Conservation (phyloP, 2,888 invertebrate genomes). For the Leptinotarsa haldemani region DNA sequence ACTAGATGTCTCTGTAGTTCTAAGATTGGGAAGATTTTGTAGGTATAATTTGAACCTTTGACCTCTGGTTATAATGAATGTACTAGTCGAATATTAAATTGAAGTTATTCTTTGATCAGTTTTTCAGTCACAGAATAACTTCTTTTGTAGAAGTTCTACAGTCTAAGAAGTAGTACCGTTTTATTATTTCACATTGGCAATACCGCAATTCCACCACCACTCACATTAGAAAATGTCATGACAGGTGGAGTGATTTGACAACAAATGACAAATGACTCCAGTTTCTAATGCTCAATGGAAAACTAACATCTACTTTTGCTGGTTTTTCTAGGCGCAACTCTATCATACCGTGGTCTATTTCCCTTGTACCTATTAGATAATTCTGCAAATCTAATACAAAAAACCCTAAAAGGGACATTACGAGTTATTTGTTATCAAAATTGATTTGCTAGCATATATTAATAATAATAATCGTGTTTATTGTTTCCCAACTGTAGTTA, state of each 20-base stretch:
- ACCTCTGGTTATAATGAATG: too few relatives aligned
- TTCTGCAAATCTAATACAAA: constrained; percentile 46
- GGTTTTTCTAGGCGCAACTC: constrained; percentile 73
- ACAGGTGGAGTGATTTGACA: constrained; percentile 32
- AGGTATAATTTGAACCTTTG: too few relatives aligned
- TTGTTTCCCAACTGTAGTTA: too few relatives aligned
- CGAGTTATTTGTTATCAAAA: constrained; percentile 5
- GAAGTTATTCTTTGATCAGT: too few relatives aligned
- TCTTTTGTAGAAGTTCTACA: too few relatives aligned
- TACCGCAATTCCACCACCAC: not conserved
- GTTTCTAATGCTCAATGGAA: constrained; percentile 69
- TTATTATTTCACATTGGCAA: not conserved
- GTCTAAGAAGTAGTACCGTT: too few relatives aligned
- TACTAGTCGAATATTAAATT: too few relatives aligned
- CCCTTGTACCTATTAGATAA: constrained; percentile 43
- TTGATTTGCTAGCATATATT: not conserved
- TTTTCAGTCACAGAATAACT: too few relatives aligned
- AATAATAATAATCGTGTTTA: too few relatives aligned
- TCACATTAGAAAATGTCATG: constrained; percentile 8
- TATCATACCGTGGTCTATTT: constrained; percentile 61
- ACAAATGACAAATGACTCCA: too few relatives aligned
- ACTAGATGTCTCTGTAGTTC: too few relatives aligned
- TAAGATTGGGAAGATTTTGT: too few relatives aligned
- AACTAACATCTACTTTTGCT: constrained; percentile 71
- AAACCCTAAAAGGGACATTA: constrained; percentile 45